phyloP scores from a whole-genome alignment of 2,888 invertebrate species.

The Apocheima hispidaria region DNA sequence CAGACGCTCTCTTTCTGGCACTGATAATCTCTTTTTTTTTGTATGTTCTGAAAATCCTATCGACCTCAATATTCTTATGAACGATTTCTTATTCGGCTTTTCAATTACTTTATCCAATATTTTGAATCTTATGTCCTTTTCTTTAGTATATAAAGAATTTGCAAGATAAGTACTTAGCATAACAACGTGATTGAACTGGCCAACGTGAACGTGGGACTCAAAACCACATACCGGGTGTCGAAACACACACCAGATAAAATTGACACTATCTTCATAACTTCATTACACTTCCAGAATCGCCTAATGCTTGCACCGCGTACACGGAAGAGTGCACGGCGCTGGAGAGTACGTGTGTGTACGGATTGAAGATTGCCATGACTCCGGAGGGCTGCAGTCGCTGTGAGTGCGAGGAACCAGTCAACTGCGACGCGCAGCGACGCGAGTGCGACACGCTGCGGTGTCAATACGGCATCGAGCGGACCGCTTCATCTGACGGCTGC shows the following conservation, averaged over 20 bases:
- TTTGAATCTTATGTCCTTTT: no score
- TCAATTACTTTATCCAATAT: no score
- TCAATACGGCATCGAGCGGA: slow-evolving; percentile 88
- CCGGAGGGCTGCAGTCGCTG: slow-evolving; percentile 89
- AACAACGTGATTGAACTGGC: no score
- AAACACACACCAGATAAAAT: no score
- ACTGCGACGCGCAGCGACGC: slow-evolving; percentile 85
- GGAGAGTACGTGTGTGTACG: slow-evolving; percentile 89
- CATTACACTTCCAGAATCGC: slow-evolving; percentile 36
- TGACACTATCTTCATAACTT: no score
- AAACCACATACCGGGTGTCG: no score
- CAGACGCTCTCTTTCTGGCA: slow-evolving; percentile 46
- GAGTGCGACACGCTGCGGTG: slow-evolving; percentile 90
- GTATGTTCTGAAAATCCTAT: background rate
- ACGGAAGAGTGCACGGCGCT: slow-evolving; percentile 85
- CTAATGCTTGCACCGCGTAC: slow-evolving; percentile 82
- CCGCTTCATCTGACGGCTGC: slow-evolving; percentile 60
- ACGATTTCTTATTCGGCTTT: background rate
- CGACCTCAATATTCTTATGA: background rate
- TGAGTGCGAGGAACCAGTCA: slow-evolving; percentile 63
- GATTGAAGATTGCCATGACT: slow-evolving; percentile 86
- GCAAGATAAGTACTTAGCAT: no score
- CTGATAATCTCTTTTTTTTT: slow-evolving; percentile 4
- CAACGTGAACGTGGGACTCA: no score
- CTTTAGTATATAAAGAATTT: no score